Evolutionary conservation across 1,140 invertebrate species (phyloP), one percentile per base, ranked within the genome.

Genomic region (Dufourea novaeangliae): DNA sequence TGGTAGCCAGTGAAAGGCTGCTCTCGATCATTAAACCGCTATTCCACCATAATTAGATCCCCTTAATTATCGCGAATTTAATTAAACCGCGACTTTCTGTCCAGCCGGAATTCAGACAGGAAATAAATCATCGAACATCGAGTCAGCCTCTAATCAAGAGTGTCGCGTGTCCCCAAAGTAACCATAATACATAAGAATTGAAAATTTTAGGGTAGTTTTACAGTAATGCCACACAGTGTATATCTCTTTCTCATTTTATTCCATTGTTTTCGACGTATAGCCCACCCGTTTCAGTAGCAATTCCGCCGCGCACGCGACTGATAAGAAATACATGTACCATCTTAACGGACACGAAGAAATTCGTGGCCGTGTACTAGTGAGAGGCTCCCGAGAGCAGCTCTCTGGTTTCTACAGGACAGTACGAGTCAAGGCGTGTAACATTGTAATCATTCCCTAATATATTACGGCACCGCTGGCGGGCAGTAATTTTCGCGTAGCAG

Each of bases 401-500:
- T 17, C 22, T 54, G 6, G 34, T 39, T 59, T 27, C 12, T 41
- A n/a, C n/a, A n/a, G n/a, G n/a, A n/a, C n/a, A n/a, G 25, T 27
- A 32, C 46, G 79, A n/a, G n/a, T 77, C 69, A 71, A 76, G 27
- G 5, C 37, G 46, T 27, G 50, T 56, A 82, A 82, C 80, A 79
- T 82, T 82, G 50, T 74, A 83, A 83, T 73, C 81, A 64, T 76
- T 80, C 17, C 69, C 69, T 84, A 80, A 84, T 84, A 80, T 84
- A 84, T 84, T 61, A 68, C 78, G 72, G 75, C 82, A 50, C 52
- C 44, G 34, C 29, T 52, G 52, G 68, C 64, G 62, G 72, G 61
- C 62, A 69, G 67, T 67, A 83, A 80, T 80, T 84, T 84, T 84
- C 78, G 83, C 82, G 73, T 75, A 73, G 57, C 70, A 11, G n/a